A percentile compares a stretch with the other conserved stretches of the same genome.
phyloP scores from a whole-genome alignment of 2,113 vertebrate species.

The Arothron firmamentum region DNA sequence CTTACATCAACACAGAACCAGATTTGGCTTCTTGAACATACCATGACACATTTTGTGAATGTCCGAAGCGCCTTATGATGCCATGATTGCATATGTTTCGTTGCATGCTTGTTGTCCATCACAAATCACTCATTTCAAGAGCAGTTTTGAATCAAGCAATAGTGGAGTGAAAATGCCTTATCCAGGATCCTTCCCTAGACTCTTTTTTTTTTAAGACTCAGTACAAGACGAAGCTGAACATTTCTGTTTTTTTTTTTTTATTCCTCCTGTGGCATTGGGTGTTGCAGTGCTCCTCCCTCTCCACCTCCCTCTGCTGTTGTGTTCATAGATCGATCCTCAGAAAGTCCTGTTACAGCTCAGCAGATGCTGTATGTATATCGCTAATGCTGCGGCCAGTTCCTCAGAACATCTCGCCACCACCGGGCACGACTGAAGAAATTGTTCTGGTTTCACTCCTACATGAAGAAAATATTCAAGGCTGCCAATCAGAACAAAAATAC shows the following conservation, averaged over 20 bases:
- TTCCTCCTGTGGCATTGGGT: not conserved
- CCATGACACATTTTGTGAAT: conserved; percentile 44
- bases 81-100: conserved; percentile 40
- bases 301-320: conserved; percentile 5
- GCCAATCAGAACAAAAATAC: conserved; percentile 85
- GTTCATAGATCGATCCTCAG: conserved; percentile 53
- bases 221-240: conserved; percentile 25
- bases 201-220: conserved; percentile 22
- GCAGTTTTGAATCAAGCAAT: conserved; percentile 33
- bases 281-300: not conserved
- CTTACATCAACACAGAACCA: conserved; percentile 29
- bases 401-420: conserved; percentile 74
- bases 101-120: conserved; percentile 16
- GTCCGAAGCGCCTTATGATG: conserved; percentile 67
- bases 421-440: not conserved
- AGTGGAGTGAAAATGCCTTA: conserved; percentile 64
- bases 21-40: conserved; percentile 30
- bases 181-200: conserved; percentile 34
- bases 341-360: conserved; percentile 44
- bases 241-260: conserved; percentile 9
- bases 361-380: conserved; percentile 23
- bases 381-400: conserved; percentile 15
- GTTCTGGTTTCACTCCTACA: not conserved
- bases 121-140: conserved; percentile 30
- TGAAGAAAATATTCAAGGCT: conserved; percentile 63